Conservation (phyloP, 1,140 invertebrate species). For the Listronotus oregonensis region DNA sequence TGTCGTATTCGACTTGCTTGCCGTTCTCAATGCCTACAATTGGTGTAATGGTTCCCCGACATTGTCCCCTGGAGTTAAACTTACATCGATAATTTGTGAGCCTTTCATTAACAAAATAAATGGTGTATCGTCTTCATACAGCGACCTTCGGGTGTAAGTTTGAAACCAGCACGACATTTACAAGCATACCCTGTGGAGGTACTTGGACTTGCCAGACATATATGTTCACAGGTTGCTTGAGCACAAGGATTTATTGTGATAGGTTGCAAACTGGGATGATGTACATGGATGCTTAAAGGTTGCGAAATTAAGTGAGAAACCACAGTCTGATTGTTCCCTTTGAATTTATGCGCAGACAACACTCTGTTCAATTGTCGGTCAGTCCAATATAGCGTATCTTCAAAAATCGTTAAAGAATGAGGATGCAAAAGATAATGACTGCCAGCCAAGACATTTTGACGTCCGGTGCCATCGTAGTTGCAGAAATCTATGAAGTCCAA, state of each 20-base stretch:
- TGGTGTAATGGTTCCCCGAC: slow-evolving; percentile 81
- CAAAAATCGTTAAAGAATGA: slow-evolving; percentile 90
- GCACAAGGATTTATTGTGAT: slow-evolving; percentile 82
- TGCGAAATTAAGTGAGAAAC: slow-evolving; percentile 93
- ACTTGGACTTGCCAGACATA: slow-evolving; percentile 86
- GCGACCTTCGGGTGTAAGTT: slow-evolving; percentile 67
- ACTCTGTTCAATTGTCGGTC: slow-evolving; percentile 90
- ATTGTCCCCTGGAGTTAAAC: slow-evolving; percentile 73
- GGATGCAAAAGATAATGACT: slow-evolving; percentile 94
- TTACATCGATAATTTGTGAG: slow-evolving; percentile 85
- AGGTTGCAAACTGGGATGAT: slow-evolving; percentile 92
- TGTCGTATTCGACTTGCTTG: slow-evolving; percentile 89
- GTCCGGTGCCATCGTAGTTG: slow-evolving; percentile 91
- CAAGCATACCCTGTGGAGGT: slow-evolving; percentile 78
- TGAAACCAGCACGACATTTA: slow-evolving; percentile 89
- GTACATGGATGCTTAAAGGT: slow-evolving; percentile 91
- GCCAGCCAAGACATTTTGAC: slow-evolving; percentile 84
- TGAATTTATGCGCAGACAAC: slow-evolving; percentile 88
- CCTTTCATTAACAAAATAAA: slow-evolving; percentile 92
- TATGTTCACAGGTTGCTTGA: slow-evolving; percentile 80
- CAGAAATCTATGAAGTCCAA: slow-evolving; percentile 98
- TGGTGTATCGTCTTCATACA: slow-evolving; percentile 84
- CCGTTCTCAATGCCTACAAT: slow-evolving; percentile 91
- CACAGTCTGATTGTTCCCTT: slow-evolving; percentile 85
- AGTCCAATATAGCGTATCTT: slow-evolving; percentile 96